Evolutionary conservation across 2,888 invertebrate species (phyloP), one percentile per base, ranked within the genome.

Genomic region (Chloromyia formosa): DNA sequence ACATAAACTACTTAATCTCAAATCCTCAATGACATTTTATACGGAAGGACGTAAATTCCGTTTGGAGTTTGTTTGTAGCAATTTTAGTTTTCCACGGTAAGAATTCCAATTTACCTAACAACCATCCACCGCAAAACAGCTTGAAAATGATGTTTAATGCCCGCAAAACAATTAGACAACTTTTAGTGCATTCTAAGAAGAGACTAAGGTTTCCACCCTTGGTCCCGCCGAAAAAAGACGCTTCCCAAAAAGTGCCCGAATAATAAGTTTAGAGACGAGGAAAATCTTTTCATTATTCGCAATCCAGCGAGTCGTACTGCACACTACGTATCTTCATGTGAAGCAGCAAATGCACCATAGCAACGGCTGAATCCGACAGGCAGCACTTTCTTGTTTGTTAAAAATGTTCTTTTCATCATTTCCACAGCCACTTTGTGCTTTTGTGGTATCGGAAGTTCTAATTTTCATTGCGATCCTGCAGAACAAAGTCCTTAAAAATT

Each of bases 381-480:
- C 5, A 49, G 3, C 49, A 49, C 49, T 49, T 49, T 3, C 49
- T 49, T 49, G 49, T 49, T 49, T 49, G 49, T 12, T 49, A 61
- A 27, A 68, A 69, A 54, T 69, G 22, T 69, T 69, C 54, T 54
- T 35, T 69, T 69, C 27, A 53, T 35, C 27, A 69, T 35, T 69
- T 27, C 35, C 16, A 16, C 42, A 56, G 54, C 54, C 23, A 69
- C 54, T 69, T 69, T 69, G 35, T 54, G 53, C 69, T 54, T 40
- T 69, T 69, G 66, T 22, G 54, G 54, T 54, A 56, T n/a, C 54
- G 69, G 69, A 69, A 69, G 69, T 54, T 54, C 18, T 35, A 69
- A 69, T 69, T 69, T 69, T 69, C 69, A 56, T 69, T 69, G 69
- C 49, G 16, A 49, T 49, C 12, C 12, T 49, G 49, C 69, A 69